Conservation (phyloP, 2,888 invertebrate genomes). For the Cordylochernes scorpioides region DNA sequence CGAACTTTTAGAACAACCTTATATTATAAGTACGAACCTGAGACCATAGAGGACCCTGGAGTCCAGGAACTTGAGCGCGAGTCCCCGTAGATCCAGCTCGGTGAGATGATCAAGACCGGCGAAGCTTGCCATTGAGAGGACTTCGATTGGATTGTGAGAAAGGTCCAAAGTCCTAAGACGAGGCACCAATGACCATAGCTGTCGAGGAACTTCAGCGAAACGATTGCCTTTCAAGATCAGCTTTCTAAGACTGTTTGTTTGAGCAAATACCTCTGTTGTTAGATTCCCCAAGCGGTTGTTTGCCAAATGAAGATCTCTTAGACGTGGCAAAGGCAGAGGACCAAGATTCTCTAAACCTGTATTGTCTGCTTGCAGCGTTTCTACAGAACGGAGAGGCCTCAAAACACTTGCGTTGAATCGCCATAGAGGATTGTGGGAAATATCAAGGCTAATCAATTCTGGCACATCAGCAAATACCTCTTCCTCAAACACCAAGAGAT, state of each 20-base stretch:
- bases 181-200: constrained; percentile 41
- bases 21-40: too few species aligned
- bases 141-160: constrained; percentile 48
- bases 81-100: constrained; percentile 30
- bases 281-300: constrained; percentile 43
- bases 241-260: constrained; percentile 30
- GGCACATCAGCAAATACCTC: constrained; percentile 17
- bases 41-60: constrained; percentile 13
- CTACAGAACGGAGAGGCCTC: constrained; percentile 51
- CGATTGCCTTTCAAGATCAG: constrained; percentile 50
- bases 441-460: constrained; percentile 30
- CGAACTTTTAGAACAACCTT: too few species aligned
- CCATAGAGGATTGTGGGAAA: constrained; percentile 51
- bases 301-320: constrained; percentile 51
- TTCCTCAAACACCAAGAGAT: constrained; percentile 17
- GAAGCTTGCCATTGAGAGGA: constrained; percentile 16
- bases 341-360: too few species aligned
- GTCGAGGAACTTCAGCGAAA: constrained; percentile 41
- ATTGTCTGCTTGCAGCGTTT: constrained; percentile 44
- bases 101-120: constrained; percentile 40
- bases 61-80: constrained; percentile 14
- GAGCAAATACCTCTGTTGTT: constrained; percentile 29
- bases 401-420: constrained; percentile 46
- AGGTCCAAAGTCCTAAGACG: constrained; percentile 46
- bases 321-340: constrained; percentile 40